Evolutionary conservation across 2,797 vertebrate genomes (phyloP).

Genomic region (Todus mexicanus): DNA sequence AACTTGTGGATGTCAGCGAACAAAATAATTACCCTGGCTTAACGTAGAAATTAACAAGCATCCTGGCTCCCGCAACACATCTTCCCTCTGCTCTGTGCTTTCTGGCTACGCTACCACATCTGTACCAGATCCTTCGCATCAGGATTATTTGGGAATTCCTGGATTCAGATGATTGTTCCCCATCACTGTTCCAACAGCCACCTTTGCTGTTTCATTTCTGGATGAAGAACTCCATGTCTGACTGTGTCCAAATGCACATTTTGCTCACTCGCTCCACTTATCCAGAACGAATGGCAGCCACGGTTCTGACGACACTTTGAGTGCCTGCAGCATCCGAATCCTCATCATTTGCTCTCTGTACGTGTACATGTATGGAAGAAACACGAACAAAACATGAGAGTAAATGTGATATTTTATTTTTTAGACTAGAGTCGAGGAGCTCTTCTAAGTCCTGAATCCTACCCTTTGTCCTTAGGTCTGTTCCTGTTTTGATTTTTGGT

Average conservation of each 20-base stretch:
- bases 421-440: background rate
- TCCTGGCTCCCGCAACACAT: background rate
- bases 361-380: background rate
- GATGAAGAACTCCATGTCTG: too few relatives aligned
- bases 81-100: background rate
- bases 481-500: background rate
- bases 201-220: background rate
- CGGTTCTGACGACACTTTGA: background rate
- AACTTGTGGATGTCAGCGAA: background rate
- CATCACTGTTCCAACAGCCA: background rate
- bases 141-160: background rate
- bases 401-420: background rate
- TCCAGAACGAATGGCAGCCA: background rate
- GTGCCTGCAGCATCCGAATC: background rate
- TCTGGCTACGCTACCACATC: background rate
- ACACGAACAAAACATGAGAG: background rate
- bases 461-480: background rate
- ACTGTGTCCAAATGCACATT: too few relatives aligned
- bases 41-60: background rate
- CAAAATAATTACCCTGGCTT: background rate
- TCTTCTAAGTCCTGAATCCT: background rate
- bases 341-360: background rate
- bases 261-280: too few relatives aligned
- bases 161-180: background rate
- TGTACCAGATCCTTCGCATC: background rate